Base-by-base conservation (phyloP, 2,113 vertebrate species). In the Notiomystis cincta region DNA sequence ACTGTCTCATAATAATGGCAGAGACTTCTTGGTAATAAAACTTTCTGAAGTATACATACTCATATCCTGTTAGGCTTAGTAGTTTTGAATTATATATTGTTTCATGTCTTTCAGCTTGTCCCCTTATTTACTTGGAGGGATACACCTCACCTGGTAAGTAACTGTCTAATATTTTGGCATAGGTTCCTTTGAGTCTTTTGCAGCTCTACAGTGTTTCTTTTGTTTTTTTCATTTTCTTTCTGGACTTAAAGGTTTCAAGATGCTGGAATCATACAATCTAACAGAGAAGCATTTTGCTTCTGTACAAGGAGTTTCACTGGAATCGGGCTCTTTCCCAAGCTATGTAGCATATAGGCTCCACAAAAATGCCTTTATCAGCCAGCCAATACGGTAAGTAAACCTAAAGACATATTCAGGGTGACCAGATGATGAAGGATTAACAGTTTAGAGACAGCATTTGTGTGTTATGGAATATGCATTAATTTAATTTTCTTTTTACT, bases 191-290 rank as follows among this genome's bases (percentile, higher is more conserved):
- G 35, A 60, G 18, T 80, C 38, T 71, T 90, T 66, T 69, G 35
- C 20, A 75, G 13, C 31, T 58, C 66, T 90, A 54, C 44, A 83
- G 48, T 83, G 31, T 61, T 81, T 87, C 54, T 82, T 42, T n/a
- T n/a, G n/a, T n/a, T 38, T 85, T 65, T 69, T 69, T 42, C 5
- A 61, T 88, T 50, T 96, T 71, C 70, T 93, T 42, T 71, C 31
- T 4, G 77, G 9, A 82, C 65, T 64, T 95, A 53, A 95, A 99
- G 99, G 99, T 90, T 99, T 99, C 98, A 98, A 98, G 97, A 99
- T 99, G 99, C 98, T 99, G 25, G 99, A 99, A 97, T 98, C 99
- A 1, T 99, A 99, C 91, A 99, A 99, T 96, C 96, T 99, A 94
- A 99, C 99, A 15, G 99, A 99, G 95, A 99, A 98, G 97, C 98